Conservation (phyloP, 2,888 invertebrate genomes). For the Epiblema foenella region DNA sequence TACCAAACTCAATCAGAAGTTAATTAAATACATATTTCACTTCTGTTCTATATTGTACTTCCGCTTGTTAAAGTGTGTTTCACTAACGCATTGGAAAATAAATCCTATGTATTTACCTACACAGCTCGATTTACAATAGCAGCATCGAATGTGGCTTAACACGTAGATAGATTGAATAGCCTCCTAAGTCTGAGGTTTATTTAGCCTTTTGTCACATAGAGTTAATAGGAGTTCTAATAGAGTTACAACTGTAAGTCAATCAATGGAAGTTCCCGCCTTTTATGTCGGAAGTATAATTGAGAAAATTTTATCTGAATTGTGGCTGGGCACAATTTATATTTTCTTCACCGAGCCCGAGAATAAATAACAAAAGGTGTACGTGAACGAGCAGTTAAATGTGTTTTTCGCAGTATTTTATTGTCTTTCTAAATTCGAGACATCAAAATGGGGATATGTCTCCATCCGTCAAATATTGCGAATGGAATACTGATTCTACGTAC, state of each 20-base stretch:
- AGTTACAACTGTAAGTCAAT: constrained; percentile 16
- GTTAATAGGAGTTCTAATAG: constrained; percentile 38
- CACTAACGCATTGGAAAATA: neutral
- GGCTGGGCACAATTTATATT: constrained; percentile 17
- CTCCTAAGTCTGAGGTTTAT: constrained; percentile 30
- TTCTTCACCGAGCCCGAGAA: no score
- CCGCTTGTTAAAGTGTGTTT: constrained; percentile 23
- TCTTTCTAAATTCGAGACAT: no score
- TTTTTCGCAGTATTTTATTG: no score
- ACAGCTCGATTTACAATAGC: constrained; percentile 18
- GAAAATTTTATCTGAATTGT: constrained; percentile 24
- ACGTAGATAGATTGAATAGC: constrained; percentile 16
- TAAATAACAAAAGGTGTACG: no score
- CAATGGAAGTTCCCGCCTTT: constrained; percentile 12
- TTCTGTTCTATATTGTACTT: constrained; percentile 22
- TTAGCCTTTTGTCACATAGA: constrained; percentile 24
- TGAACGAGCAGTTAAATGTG: no score
- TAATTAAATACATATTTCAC: neutral
- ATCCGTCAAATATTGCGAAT: no score
- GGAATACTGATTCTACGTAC: no score
- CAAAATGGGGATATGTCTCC: no score
- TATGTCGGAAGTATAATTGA: constrained; percentile 33
- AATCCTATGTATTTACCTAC: neutral
- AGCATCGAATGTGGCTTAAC: constrained; percentile 9
- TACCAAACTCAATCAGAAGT: neutral